Evolutionary conservation across 2,888 invertebrate genomes (phyloP).

Genomic region (Ormyrus rosae): DNA sequence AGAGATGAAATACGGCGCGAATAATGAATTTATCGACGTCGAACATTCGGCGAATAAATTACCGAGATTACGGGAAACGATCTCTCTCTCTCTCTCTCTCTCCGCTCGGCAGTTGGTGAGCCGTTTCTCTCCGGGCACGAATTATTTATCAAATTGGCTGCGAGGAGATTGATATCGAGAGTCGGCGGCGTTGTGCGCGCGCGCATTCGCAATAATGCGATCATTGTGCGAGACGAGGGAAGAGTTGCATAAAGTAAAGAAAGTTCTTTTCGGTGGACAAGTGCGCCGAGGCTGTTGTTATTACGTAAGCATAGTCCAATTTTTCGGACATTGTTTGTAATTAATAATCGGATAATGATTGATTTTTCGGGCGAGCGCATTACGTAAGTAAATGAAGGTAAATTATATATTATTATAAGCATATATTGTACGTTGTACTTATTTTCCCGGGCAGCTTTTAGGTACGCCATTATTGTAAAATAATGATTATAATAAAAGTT

Average conservation of each 20-base stretch:
- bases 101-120: no score
- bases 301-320: conserved; percentile 12
- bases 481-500: conserved; percentile 16
- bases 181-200: no score
- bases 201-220: background rate
- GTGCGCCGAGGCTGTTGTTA: background rate
- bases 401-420: conserved; percentile 37
- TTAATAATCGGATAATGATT: conserved; percentile 39
- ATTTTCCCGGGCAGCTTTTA: background rate
- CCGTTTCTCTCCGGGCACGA: background rate
- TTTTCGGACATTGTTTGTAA: conserved; percentile 35
- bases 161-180: conserved; percentile 9
- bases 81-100: background rate
- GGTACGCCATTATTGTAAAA: conserved; percentile 19
- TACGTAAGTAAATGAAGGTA: conserved; percentile 26
- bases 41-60: conserved; percentile 32
- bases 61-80: conserved; percentile 26
- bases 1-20: conserved; percentile 37
- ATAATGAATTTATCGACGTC: conserved; percentile 48
- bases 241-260: conserved; percentile 37
- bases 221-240: conserved; percentile 1
- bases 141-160: conserved; percentile 34
- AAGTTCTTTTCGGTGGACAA: background rate
- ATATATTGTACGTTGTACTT: background rate
- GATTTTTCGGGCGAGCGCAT: conserved; percentile 19